These are phyloP conservation scores for Luidia sarsii DNA, from an alignment of 53 echinoderm and acorn worm genomes.

Conservation along the genomic window DNA sequence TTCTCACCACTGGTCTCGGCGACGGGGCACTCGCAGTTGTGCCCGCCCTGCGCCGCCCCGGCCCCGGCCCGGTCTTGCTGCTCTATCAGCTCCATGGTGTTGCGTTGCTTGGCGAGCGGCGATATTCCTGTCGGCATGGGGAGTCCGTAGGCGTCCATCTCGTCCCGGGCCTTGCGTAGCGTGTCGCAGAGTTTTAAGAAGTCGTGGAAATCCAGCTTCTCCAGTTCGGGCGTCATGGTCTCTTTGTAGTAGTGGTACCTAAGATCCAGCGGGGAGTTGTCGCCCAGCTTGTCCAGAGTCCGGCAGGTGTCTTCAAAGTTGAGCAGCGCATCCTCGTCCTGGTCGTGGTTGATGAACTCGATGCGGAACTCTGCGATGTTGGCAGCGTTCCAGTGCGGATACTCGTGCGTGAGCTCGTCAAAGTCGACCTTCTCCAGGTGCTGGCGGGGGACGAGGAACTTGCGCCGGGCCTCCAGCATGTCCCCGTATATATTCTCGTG, in stretches of 20 bases:
- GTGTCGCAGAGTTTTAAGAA: slow-evolving; percentile 91
- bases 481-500: slow-evolving; percentile 94
- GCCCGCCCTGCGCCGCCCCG: slow-evolving; percentile 41
- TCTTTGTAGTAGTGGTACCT: slow-evolving; percentile 85
- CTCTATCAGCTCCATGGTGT: slow-evolving; percentile 57
- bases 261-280: slow-evolving; percentile 83
- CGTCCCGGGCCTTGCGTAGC: slow-evolving; percentile 70
- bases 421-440: slow-evolving; percentile 91
- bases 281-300: slow-evolving; percentile 88
- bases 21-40: slow-evolving; percentile 43
- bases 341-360: slow-evolving; percentile 88
- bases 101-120: slow-evolving; percentile 48
- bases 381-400: slow-evolving; percentile 81
- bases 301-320: slow-evolving; percentile 88
- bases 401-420: slow-evolving; percentile 77
- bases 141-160: slow-evolving; percentile 61
- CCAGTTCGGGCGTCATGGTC: slow-evolving; percentile 86
- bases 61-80: slow-evolving; percentile 49
- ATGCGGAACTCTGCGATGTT: slow-evolving; percentile 98
- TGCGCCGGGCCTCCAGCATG: slow-evolving; percentile 78
- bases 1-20: slow-evolving; percentile 40
- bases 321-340: slow-evolving; percentile 90
- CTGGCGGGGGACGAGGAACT: slow-evolving; percentile 77
- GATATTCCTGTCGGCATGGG: slow-evolving; percentile 59
- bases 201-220: slow-evolving; percentile 95